A percentile compares a stretch with the other conserved stretches of the same genome.
These are phyloP conservation scores for Euzetes globulus DNA, from an alignment of 2,888 invertebrate species.

Conservation along the genomic window DNA sequence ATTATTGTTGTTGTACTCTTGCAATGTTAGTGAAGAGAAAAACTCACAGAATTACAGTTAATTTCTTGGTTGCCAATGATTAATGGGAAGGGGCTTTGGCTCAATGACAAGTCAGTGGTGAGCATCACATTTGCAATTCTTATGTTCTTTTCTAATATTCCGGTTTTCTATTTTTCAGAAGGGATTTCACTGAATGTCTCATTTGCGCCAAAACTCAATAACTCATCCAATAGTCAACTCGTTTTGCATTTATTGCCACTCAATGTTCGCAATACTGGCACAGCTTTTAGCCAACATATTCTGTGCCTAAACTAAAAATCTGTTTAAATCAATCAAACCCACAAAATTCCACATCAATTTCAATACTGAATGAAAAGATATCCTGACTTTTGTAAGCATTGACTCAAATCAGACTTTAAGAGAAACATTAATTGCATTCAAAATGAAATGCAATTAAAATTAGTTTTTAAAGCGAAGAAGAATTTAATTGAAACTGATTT, in stretches of 20 bases:
- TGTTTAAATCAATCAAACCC: background rate
- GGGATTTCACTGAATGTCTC: background rate
- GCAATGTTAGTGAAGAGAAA: too few relatives aligned
- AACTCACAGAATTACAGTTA: too few relatives aligned
- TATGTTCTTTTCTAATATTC: background rate
- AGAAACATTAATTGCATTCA: too few relatives aligned
- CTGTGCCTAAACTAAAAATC: background rate
- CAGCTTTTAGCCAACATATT: background rate
- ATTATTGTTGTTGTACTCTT: too few relatives aligned
- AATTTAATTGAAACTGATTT: background rate
- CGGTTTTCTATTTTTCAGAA: slow-evolving; percentile 1
- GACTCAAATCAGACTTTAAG: background rate
- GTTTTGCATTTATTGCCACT: background rate
- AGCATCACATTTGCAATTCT: slow-evolving; percentile 30
- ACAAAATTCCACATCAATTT: background rate
- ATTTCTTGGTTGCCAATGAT: background rate
- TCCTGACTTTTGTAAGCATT: background rate
- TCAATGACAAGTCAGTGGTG: slow-evolving; percentile 19
- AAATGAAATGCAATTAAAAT: background rate
- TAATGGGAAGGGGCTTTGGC: background rate
- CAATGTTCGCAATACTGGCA: background rate
- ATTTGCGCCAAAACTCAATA: slow-evolving; percentile 15
- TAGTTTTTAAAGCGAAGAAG: background rate
- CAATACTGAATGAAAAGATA: background rate
- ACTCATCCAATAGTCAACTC: background rate